Base-by-base conservation (phyloP, 2,888 invertebrate genomes). In the Hemistola chrysoprasaria region DNA sequence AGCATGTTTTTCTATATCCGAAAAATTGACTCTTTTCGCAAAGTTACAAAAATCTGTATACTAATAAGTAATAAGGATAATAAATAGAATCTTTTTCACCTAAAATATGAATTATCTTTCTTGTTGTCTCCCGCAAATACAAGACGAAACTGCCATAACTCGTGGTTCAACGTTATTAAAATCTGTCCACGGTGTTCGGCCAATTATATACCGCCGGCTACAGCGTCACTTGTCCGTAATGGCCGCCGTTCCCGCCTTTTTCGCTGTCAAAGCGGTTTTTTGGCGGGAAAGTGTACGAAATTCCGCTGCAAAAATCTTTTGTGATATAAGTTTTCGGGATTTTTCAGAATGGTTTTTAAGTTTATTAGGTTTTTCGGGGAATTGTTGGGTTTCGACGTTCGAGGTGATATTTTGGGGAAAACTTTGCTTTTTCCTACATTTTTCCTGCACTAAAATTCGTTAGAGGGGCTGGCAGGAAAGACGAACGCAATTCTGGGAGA, bases 141-240 rank as follows among this genome's bases (percentile, higher is more conserved):
- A 51, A 49, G 51, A 49, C 36, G 33, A 24, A 40, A 31, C 10
- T 25, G 11, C 52, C 59, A 59, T 65, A 65, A 60, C 50, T 63
- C 53, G 27, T 45, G 46, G 48, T 39, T 43, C 31, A 42, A 40
- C 49, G 58, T 69, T 69, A 69, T 69, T 69, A 69, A 69, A 69
- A 66, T 62, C 60, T 63, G 58, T 61, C 62, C 64, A 62, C 64
- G 53, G 56, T 50, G 56, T 54, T 34, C 49, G 51, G 52, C 59
- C 69, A 67, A 69, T 67, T 67, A 69, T 62, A 62, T 57, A 44
- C 52, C 37, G 28, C 72, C 68, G 71, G 71, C 71, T 76, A 71
- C 56, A 73, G 91, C 91, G 91, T 90, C 92, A 91, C 91, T 92
- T 92, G 92, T 78, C 77, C 76, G 86, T 90, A 91, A 92, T 91